Base-by-base conservation (phyloP, 1,140 invertebrate species). In the Antheraea pernyi region DNA sequence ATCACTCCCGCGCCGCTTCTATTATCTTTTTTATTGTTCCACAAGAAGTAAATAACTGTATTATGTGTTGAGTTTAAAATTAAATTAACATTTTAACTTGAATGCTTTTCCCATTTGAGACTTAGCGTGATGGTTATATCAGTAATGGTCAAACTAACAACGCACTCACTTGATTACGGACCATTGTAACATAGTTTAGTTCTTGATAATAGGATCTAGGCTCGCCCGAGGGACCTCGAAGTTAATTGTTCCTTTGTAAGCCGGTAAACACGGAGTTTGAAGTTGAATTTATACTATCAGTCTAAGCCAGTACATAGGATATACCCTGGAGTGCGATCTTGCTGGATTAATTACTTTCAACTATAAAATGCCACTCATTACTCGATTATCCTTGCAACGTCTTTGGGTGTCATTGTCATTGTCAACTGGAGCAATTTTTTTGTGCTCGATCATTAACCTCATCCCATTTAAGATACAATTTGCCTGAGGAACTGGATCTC, bases 171-270 rank as follows among this genome's bases (percentile, higher is more conserved):
- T 53, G 46, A 53, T 53, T 53, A 53, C 46, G 11, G 46, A 7
- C 16, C 16, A 53, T 53, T 53, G 46, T 53, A 53, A 53, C 46
- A 53, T 53, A 53, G 46, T 53, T 53, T 53, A 10, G 46, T 53
- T 53, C 46, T 53, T 53, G 46, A 53, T 53, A 53, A 53, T 53
- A n/a, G 46, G 46, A 53, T 53, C 46, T 53, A 53, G 46, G 46
- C 46, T 53, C 46, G 46, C 46, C 46, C 46, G 16, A 53, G 46
- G 46, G 46, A 53, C 16, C 46, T 53, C 46, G 46, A 53, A 53
- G 46, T 53, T 53, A 53, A 53, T 53, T 53, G 46, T 53, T 53
- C 46, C 46, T 53, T 53, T 53, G 46, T 53, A 53, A 53, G 46
- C 46, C 46, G 46, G 46, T 53, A 53, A 53, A 53, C 16, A 53